These are phyloP conservation scores for Nematolebias whitei DNA, from an alignment of 2,113 vertebrate genomes.

Conservation along the genomic window DNA sequence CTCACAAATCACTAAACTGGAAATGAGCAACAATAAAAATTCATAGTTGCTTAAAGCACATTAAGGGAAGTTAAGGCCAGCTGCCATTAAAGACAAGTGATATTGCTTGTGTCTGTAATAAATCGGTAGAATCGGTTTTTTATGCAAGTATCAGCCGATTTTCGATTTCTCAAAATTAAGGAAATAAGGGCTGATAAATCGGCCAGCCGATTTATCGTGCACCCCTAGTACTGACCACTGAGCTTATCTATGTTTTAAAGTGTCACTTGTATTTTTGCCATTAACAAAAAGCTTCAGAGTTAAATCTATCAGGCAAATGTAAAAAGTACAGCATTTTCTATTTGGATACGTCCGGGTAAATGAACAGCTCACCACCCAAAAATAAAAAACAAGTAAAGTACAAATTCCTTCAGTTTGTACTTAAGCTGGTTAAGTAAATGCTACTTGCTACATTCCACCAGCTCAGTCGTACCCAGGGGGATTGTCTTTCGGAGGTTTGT, in stretches of 20 bases:
- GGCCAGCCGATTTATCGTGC: no score
- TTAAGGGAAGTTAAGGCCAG: neutral
- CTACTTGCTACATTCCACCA: neutral
- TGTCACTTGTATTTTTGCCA: neutral
- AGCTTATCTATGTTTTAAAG: no score
- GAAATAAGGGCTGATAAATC: no score
- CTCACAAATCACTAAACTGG: slow-evolving; percentile 23
- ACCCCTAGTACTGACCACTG: no score
- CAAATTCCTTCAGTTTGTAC: neutral
- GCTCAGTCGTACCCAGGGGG: neutral
- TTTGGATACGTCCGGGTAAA: neutral
- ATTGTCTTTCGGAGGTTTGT: neutral
- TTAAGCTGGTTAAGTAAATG: neutral
- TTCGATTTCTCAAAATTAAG: no score
- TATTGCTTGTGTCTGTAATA: neutral
- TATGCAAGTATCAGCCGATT: no score
- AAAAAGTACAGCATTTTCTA: no score
- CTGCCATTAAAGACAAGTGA: no score
- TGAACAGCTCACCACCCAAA: neutral
- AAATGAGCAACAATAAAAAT: slow-evolving; percentile 9
- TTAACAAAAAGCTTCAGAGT: neutral
- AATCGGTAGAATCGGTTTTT: no score
- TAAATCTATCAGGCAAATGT: no score
- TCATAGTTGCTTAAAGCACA: neutral
- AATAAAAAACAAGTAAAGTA: neutral